Conservation (phyloP, 2,888 invertebrate species). For the Dryocosmus kuriphilus region DNA sequence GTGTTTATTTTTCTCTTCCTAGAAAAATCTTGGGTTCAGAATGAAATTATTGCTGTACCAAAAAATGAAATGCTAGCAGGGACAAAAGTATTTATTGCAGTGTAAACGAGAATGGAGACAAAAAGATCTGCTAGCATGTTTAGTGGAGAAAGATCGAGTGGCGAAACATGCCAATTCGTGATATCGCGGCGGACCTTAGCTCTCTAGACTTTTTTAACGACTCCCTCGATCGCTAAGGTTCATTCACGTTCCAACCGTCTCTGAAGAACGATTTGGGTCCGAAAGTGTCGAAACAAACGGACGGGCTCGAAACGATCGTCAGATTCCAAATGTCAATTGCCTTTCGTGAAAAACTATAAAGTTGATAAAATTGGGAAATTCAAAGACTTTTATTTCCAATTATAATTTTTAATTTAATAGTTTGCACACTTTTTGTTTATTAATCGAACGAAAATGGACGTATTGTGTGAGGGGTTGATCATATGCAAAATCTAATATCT, state of each 20-base stretch:
- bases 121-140: background rate
- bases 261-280: conserved; percentile 36
- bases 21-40: background rate
- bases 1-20: background rate
- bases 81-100: background rate
- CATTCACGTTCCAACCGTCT: conserved; percentile 44
- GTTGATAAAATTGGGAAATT: background rate
- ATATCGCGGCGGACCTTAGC: conserved; percentile 43
- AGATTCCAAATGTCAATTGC: background rate
- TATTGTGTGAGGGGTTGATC: background rate
- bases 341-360: background rate
- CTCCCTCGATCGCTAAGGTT: conserved; percentile 23
- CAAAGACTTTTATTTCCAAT: background rate
- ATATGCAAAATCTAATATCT: background rate
- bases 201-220: conserved; percentile 38
- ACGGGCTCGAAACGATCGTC: background rate
- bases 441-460: background rate
- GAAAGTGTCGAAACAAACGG: conserved; percentile 15
- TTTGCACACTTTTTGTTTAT: background rate
- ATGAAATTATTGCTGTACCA: background rate
- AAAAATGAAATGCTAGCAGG: background rate
- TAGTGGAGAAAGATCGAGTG: background rate
- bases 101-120: background rate
- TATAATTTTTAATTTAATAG: background rate
- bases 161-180: conserved; percentile 26